phyloP scores from a whole-genome alignment of 2,113 vertebrate genomes.

The Gila orcuttii region DNA sequence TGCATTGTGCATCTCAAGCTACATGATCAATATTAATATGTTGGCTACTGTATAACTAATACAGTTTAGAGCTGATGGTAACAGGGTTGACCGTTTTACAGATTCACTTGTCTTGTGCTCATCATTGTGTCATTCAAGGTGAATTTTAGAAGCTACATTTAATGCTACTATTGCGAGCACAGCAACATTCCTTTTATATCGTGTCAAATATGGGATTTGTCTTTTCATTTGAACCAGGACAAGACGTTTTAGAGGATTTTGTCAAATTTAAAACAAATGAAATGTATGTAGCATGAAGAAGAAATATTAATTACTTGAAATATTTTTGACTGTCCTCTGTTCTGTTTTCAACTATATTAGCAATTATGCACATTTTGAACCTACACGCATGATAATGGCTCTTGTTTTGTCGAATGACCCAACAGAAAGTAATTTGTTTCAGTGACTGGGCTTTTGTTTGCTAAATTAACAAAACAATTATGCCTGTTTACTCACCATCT shows the following conservation, averaged over 20 bases:
- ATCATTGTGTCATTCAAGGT: background rate
- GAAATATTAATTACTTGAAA: background rate
- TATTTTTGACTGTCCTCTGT: background rate
- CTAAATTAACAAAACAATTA: background rate
- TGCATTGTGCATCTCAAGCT: background rate
- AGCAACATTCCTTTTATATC: background rate
- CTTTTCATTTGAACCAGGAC: background rate
- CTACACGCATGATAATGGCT: no score
- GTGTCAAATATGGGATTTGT: background rate
- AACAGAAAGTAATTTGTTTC: background rate
- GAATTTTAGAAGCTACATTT: background rate
- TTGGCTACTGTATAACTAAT: background rate
- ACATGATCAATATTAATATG: constrained; percentile 1
- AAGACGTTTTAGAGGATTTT: background rate
- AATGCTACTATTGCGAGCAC: background rate
- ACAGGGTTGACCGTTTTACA: background rate
- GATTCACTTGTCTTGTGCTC: background rate
- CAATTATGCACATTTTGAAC: background rate
- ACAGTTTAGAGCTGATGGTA: background rate
- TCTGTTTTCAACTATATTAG: background rate
- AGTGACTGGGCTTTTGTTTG: background rate
- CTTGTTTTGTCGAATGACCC: background rate
- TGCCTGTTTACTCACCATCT: background rate
- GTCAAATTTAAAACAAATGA: background rate
- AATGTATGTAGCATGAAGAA: background rate